Conservation (phyloP, 2,797 vertebrate species). For the Margarornis squamiger region DNA sequence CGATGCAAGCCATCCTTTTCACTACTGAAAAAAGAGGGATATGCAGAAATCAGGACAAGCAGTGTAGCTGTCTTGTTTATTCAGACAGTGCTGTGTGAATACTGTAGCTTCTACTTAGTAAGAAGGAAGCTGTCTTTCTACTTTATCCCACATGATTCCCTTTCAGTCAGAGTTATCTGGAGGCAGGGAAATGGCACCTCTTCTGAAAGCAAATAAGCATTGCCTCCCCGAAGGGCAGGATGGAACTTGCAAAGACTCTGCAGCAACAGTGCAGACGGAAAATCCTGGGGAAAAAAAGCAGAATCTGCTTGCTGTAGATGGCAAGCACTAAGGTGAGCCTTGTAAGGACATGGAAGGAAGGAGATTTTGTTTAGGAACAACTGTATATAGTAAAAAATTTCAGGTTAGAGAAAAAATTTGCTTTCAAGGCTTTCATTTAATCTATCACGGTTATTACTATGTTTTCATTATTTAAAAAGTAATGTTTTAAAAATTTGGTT, state of each 20-base stretch:
- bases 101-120: background rate
- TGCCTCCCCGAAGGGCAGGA: background rate
- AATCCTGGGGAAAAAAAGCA: background rate
- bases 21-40: background rate
- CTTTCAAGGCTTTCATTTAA: background rate
- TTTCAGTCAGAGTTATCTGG: background rate
- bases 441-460: background rate
- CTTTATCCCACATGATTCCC: background rate
- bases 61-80: background rate
- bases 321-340: background rate
- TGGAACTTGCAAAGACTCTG: background rate
- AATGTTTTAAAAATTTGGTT: background rate
- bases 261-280: background rate
- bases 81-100: background rate
- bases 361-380: background rate
- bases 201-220: conserved; percentile 24
- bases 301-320: background rate
- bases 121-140: background rate
- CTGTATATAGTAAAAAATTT: background rate
- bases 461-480: background rate
- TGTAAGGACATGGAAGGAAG: background rate
- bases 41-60: background rate
- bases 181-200: background rate
- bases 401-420: background rate
- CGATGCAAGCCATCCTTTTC: background rate